Evolutionary conservation across 2,797 vertebrate species (phyloP).

Genomic region (Etheostoma nigrum): DNA sequence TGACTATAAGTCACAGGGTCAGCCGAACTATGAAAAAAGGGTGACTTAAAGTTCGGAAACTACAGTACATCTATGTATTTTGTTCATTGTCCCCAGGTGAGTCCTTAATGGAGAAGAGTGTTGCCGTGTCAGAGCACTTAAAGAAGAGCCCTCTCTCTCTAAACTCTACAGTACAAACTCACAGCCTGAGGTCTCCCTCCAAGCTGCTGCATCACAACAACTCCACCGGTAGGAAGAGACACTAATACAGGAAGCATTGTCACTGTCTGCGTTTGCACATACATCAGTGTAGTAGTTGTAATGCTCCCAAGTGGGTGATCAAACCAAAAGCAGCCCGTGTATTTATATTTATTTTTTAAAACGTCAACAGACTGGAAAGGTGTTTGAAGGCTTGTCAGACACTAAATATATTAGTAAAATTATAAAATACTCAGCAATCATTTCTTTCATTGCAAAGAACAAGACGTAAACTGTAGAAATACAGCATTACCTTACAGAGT

Average conservation of each 20-base stretch:
- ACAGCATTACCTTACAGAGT: background rate
- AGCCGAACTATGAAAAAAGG: too few relatives aligned
- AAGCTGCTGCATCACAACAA: conserved; percentile 76
- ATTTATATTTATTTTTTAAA: too few relatives aligned
- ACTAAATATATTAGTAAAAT: background rate
- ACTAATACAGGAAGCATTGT: background rate
- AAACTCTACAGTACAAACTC: conserved; percentile 74
- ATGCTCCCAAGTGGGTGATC: background rate
- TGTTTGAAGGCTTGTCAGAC: conserved; percentile 1
- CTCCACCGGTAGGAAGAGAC: conserved; percentile 76
- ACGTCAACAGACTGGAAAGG: background rate
- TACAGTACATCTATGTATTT: background rate
- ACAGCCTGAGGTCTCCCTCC: conserved; percentile 68
- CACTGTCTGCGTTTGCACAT: background rate
- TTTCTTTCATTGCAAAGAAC: background rate
- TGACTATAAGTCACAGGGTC: too few relatives aligned
- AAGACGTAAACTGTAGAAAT: background rate
- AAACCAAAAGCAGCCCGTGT: background rate
- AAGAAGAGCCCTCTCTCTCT: conserved; percentile 88
- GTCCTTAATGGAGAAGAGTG: conserved; percentile 87
- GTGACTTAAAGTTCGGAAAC: too few relatives aligned
- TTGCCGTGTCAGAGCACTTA: conserved; percentile 85
- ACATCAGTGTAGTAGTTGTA: background rate
- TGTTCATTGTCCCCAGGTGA: conserved; percentile 81
- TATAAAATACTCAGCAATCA: background rate